phyloP scores from a whole-genome alignment of 2,888 invertebrate species.

The Eustalomyia histrio region DNA sequence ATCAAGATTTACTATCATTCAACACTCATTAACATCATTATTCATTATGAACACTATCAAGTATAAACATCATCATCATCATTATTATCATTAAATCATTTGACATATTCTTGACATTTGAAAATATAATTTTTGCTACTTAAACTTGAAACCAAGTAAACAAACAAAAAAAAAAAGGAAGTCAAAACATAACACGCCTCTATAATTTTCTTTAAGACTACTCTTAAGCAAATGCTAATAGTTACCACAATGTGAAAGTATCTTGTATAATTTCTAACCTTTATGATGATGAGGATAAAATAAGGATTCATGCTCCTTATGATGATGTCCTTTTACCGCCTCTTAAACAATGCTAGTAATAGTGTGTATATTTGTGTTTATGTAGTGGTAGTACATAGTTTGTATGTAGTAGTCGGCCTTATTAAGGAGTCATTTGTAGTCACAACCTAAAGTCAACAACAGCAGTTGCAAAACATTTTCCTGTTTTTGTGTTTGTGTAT shows the following conservation, averaged over 20 bases:
- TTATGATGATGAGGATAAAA: background rate
- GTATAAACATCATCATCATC: too few relatives aligned
- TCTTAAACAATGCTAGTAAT: background rate
- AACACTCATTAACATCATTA: constrained; percentile 43
- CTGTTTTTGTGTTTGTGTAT: constrained; percentile 6
- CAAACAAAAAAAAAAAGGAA: background rate
- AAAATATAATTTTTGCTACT: constrained; percentile 24
- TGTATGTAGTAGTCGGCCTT: constrained; percentile 26
- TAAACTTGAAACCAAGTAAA: background rate
- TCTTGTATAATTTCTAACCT: background rate
- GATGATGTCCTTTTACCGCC: constrained; percentile 11
- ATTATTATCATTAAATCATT: constrained; percentile 42
- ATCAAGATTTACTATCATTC: constrained; percentile 1
- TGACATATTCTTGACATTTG: constrained; percentile 51
- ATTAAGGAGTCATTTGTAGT: constrained; percentile 61
- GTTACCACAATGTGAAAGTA: background rate
- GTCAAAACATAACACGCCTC: constrained; percentile 50
- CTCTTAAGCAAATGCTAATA: constrained; percentile 6
- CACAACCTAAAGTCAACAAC: constrained; percentile 64
- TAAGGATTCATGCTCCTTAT: background rate
- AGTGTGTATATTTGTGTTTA: background rate
- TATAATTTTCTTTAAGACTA: constrained; percentile 39
- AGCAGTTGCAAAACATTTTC: constrained; percentile 26
- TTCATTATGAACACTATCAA: background rate
- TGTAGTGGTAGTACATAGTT: background rate